These are phyloP conservation scores for Drosophila acutilabella DNA, from an alignment of 2,888 invertebrate genomes.

Conservation along the genomic window DNA sequence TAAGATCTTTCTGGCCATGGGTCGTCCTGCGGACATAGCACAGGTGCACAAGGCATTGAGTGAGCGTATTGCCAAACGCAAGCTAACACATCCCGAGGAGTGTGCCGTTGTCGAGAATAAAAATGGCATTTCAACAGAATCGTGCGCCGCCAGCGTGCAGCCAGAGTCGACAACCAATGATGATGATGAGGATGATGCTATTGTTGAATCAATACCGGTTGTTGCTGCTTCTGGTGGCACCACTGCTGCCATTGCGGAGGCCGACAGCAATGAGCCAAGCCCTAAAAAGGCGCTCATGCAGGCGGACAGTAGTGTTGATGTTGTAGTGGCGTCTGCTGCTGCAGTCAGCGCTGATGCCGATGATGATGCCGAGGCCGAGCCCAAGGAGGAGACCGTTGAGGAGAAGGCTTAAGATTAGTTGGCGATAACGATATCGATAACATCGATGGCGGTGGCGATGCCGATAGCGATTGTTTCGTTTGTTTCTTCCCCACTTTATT, in stretches of 20 bases:
- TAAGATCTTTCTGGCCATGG: slow-evolving; percentile 94
- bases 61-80: slow-evolving; percentile 86
- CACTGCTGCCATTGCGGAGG: slow-evolving; percentile 76
- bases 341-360: slow-evolving; percentile 19
- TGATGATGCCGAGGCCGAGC: slow-evolving; percentile 54
- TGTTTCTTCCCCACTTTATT: slow-evolving; percentile 36
- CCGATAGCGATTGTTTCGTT: slow-evolving; percentile 17
- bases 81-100: slow-evolving; percentile 82
- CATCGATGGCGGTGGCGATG: no score
- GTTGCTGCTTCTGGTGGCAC: slow-evolving; percentile 8
- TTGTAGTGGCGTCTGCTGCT: slow-evolving; percentile 27
- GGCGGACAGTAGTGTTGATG: slow-evolving; percentile 68
- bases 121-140: slow-evolving; percentile 69
- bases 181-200: slow-evolving; percentile 69
- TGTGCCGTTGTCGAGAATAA: slow-evolving; percentile 60
- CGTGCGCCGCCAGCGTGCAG: slow-evolving; percentile 57
- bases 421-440: slow-evolving; percentile 2
- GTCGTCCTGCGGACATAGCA: slow-evolving; percentile 89
- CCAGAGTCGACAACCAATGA: slow-evolving; percentile 72
- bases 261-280: slow-evolving; percentile 80
- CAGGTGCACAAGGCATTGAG: slow-evolving; percentile 88
- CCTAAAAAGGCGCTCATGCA: slow-evolving; percentile 79
- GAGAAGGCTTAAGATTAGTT: slow-evolving; percentile 62
- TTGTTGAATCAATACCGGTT: slow-evolving; percentile 29
- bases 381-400: slow-evolving; percentile 48